These are phyloP conservation scores for Eupeodes latifasciatus DNA, from an alignment of 2,888 invertebrate species.

Conservation along the genomic window DNA sequence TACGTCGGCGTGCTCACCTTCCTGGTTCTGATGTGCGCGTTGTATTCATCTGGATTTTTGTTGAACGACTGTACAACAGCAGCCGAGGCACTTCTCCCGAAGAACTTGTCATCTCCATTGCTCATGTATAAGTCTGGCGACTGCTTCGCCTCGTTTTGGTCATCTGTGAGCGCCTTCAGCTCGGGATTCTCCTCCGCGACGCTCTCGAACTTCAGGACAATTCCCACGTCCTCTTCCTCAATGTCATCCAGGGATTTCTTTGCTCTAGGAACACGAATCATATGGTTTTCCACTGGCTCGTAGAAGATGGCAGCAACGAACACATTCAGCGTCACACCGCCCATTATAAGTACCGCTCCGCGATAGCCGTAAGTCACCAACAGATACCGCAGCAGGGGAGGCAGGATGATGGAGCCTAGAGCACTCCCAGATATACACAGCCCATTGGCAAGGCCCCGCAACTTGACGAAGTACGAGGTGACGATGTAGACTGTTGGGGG, in stretches of 20 bases:
- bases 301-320: conserved; percentile 94
- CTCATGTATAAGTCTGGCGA: conserved; percentile 78
- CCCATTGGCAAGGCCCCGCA: conserved; percentile 93
- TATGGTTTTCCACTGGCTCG: conserved; percentile 92
- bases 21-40: conserved; percentile 84
- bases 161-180: conserved; percentile 48
- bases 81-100: conserved; percentile 89
- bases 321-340: conserved; percentile 92
- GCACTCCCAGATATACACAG: conserved; percentile 95
- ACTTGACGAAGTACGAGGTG: conserved; percentile 92
- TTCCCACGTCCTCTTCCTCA: conserved; percentile 83
- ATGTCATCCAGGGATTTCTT: conserved; percentile 82
- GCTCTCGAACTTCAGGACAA: conserved; percentile 83
- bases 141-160: conserved; percentile 68
- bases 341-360: conserved; percentile 92
- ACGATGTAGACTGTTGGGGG: conserved; percentile 96
- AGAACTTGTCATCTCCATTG: conserved; percentile 83
- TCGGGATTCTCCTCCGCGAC: conserved; percentile 77
- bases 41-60: conserved; percentile 83
- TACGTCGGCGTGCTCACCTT: conserved; percentile 87
- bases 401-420: conserved; percentile 93
- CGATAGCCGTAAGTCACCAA: conserved; percentile 90
- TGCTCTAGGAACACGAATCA: conserved; percentile 87
- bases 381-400: conserved; percentile 90
- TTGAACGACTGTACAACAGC: conserved; percentile 87